Evolutionary conservation across 2,888 invertebrate species (phyloP).

Genomic region (Byasa hedistus): DNA sequence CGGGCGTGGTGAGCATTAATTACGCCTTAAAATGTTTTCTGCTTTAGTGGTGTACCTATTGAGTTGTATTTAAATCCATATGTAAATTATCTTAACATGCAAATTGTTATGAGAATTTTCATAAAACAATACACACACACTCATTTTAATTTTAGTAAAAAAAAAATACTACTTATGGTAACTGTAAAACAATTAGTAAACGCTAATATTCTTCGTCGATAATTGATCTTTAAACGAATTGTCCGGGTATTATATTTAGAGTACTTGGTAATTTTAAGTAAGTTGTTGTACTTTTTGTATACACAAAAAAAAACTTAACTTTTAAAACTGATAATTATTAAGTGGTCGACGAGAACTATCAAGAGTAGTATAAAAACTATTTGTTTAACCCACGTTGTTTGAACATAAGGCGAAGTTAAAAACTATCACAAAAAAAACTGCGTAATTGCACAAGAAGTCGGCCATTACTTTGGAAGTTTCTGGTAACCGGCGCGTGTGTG

Average conservation of each 20-base stretch:
- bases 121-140: not conserved
- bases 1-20: conserved; percentile 26
- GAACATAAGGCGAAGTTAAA: conserved; percentile 6
- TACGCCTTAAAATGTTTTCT: conserved; percentile 21
- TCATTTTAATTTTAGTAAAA: too few relatives aligned
- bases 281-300: not conserved
- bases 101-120: not conserved
- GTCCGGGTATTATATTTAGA: not conserved
- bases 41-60: not conserved
- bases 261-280: not conserved
- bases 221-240: too few relatives aligned
- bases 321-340: conserved; percentile 1
- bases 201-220: too few relatives aligned
- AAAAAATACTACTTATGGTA: too few relatives aligned
- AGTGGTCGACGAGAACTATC: conserved; percentile 1
- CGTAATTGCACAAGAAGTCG: conserved; percentile 19
- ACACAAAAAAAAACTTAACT: not conserved
- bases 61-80: not conserved
- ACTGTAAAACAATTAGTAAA: too few relatives aligned
- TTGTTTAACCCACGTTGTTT: conserved; percentile 6
- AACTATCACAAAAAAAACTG: conserved; percentile 9
- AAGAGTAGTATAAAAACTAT: conserved; percentile 33
- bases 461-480: conserved; percentile 22
- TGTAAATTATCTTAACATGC: not conserved
- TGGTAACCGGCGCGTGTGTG: conserved; percentile 14